Base-by-base conservation (phyloP, 2,113 vertebrate genomes). In the Arenaria interpres region DNA sequence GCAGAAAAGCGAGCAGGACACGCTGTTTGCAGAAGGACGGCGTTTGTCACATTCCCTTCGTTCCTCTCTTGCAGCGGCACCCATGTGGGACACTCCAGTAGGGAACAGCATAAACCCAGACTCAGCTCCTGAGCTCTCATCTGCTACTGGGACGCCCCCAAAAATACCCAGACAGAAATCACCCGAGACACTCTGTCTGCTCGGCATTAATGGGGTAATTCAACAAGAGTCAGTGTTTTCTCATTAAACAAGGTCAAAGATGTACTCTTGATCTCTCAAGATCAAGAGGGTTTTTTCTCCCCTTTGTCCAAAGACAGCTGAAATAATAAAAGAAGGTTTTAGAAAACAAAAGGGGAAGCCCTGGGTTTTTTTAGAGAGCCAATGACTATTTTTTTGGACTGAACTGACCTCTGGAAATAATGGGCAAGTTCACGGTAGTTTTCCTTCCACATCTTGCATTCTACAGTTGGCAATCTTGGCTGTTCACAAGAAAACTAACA, bases 271-370 rank as follows among this genome's bases (percentile, higher is more conserved):
- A 95, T 93, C 92, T 92, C 73, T 56, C 88, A 23, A 48, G 48
- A 48, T 48, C 48, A 48, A 48, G 48, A 54, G 30, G 60, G 43
- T 71, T 30, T 10, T 0, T 48, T 25, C 28, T 45, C 81, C 82
- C 85, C 78, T 90, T 95, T 94, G 81, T 95, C 86, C 69, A 63
- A 78, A 92, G 92, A 82, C 93, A 97, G 96, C 97, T 96, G 95
- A 90, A 96, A 97, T 91, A 97, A 96, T 87, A 97, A 72, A 77
- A 89, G 88, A 60, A 3, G 63, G 90, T 91, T 90, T 95, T 86
- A 82, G 81, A 67, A 94, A 95, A 94, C 75, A 96, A 95, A 83
- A 4, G 46, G 80, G 48, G 23, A 78, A 66, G 23, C 48, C 80
- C 71, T 74, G 10, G 20, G 0, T 51, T 92, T 88, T 68, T 85